These are phyloP conservation scores for Pristis pectinata DNA, from an alignment of 2,797 vertebrate species.

Conservation along the genomic window DNA sequence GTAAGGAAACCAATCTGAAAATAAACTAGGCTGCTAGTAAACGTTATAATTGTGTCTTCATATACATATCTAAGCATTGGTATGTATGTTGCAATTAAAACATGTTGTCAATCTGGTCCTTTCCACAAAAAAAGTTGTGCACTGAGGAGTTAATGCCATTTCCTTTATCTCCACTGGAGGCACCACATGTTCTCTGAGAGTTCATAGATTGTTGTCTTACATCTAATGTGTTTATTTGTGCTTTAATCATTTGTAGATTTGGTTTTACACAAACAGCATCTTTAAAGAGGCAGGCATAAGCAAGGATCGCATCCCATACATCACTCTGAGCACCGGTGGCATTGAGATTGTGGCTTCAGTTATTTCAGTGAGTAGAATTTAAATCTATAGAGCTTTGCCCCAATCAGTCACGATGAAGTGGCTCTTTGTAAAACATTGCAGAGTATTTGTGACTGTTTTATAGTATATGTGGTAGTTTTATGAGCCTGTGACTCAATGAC, in stretches of 20 bases:
- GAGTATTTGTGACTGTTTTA: background rate
- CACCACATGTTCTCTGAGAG: too few species aligned
- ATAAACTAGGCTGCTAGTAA: too few species aligned
- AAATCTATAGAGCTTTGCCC: background rate
- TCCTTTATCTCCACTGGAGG: background rate
- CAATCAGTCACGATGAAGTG: too few species aligned
- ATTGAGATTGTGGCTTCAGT: conserved; percentile 76
- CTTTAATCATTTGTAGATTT: conserved; percentile 65
- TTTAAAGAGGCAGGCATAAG: conserved; percentile 72
- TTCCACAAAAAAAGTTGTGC: too few species aligned
- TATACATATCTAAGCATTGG: too few species aligned
- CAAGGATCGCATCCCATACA: conserved; percentile 66
- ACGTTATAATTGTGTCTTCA: too few species aligned
- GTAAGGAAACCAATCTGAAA: too few species aligned
- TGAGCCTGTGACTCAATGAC: background rate
- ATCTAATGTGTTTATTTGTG: background rate
- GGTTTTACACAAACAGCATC: conserved; percentile 91
- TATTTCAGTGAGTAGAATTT: conserved; percentile 73
- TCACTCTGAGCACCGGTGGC: conserved; percentile 81
- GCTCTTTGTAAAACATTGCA: background rate
- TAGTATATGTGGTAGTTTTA: background rate
- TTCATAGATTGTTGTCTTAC: background rate
- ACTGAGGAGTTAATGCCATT: background rate
- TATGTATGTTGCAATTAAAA: too few species aligned
- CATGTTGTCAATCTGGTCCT: too few species aligned